A percentile compares a stretch with the other conserved stretches of the same genome.
phyloP scores from a whole-genome alignment of 2,797 vertebrate species.

The Alcedo quadribrachys region DNA sequence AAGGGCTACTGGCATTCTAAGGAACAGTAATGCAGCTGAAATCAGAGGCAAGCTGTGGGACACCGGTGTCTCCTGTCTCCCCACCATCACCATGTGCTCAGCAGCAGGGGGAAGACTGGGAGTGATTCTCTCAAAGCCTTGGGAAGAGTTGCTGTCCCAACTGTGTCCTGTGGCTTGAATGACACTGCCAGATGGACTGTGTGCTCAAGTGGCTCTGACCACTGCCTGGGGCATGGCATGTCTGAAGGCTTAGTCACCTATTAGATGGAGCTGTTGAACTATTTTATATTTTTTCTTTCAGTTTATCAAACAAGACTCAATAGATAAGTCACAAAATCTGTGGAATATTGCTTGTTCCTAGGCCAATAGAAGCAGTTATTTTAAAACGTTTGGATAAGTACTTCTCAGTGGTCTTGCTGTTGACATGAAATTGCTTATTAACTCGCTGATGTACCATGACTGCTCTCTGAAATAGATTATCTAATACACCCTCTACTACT shows the following conservation, averaged over 20 bases:
- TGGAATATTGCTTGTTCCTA: neutral
- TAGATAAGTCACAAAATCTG: neutral
- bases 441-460: neutral
- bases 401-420: neutral
- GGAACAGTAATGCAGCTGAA: neutral
- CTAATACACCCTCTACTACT: neutral
- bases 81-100: neutral
- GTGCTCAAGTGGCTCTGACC: conserved; percentile 32
- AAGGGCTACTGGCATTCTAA: neutral
- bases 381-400: neutral
- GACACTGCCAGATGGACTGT: conserved; percentile 37
- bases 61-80: neutral
- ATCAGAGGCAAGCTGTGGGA: neutral
- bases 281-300: conserved; percentile 12
- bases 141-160: neutral
- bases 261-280: conserved; percentile 8
- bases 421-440: neutral
- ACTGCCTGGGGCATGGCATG: conserved; percentile 5
- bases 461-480: neutral
- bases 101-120: neutral
- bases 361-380: neutral
- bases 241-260: conserved; percentile 56
- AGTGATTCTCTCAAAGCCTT: neutral
- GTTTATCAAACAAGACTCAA: neutral
- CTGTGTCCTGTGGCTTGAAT: conserved; percentile 30